Conservation (phyloP, 2,888 invertebrate species). For the Mechanitis mazaeus region DNA sequence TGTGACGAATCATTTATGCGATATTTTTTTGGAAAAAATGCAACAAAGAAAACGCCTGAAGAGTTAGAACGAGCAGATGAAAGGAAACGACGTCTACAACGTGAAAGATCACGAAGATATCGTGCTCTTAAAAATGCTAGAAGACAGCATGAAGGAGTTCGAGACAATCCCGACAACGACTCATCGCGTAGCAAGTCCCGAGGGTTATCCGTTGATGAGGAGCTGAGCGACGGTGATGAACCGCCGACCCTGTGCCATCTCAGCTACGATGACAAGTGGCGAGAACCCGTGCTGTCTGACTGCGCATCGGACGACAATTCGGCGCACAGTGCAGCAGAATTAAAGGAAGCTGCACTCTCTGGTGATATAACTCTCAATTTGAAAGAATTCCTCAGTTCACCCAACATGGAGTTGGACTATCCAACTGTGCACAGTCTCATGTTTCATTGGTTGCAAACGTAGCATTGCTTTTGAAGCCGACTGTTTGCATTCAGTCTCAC, state of each 20-base stretch:
- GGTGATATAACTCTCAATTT: constrained; percentile 50
- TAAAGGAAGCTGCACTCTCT: constrained; percentile 38
- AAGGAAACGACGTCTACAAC: constrained; percentile 62
- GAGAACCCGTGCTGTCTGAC: constrained; percentile 55
- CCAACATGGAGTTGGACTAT: constrained; percentile 68
- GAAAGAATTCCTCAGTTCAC: constrained; percentile 62
- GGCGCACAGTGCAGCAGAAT: constrained; percentile 57
- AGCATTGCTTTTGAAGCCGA: constrained; percentile 40
- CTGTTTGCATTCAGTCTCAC: constrained; percentile 25
- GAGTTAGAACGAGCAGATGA: constrained; percentile 69
- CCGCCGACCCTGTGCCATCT: constrained; percentile 68
- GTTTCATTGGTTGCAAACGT: constrained; percentile 75
- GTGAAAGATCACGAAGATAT: constrained; percentile 65
- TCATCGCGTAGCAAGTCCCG: constrained; percentile 47
- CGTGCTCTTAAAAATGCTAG: constrained; percentile 67
- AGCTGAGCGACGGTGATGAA: constrained; percentile 63
- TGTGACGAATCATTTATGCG: constrained; percentile 73
- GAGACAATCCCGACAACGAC: constrained; percentile 47
- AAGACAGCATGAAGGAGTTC: constrained; percentile 59
- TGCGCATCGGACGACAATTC: constrained; percentile 68
- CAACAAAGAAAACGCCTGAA: constrained; percentile 65
- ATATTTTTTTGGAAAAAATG: constrained; percentile 70
- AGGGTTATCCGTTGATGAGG: constrained; percentile 50
- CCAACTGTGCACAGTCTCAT: constrained; percentile 72
- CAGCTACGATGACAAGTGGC: constrained; percentile 60